phyloP scores from a whole-genome alignment of 2,888 invertebrate genomes.

The Hirtodrosophila alboralis region DNA sequence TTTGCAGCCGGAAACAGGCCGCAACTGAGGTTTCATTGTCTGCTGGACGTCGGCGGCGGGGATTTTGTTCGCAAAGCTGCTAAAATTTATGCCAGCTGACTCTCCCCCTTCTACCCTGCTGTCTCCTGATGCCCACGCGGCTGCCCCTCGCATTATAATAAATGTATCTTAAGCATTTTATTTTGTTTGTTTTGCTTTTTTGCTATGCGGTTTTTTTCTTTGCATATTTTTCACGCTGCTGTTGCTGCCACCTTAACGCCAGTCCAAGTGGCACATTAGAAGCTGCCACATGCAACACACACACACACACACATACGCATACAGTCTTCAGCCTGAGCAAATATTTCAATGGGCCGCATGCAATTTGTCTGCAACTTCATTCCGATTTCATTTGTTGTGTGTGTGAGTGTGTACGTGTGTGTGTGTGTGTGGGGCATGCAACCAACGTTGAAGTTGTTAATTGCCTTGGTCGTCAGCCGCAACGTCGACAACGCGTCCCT shows the following conservation, averaged over 20 bases:
- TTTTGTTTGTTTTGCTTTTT: constrained; percentile 46
- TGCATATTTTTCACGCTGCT: constrained; percentile 76
- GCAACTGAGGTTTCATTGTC: constrained; percentile 47
- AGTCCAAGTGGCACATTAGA: constrained; percentile 47
- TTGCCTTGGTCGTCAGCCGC: constrained; percentile 73
- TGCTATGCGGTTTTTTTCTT: constrained; percentile 42
- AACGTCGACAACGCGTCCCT: too few species aligned
- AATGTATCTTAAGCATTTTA: constrained; percentile 60
- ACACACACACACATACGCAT: too few species aligned
- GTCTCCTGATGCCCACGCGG: neutral
- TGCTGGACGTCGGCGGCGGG: constrained; percentile 14
- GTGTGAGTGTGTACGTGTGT: neutral
- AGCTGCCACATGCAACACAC: constrained; percentile 41
- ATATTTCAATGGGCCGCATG: constrained; percentile 56
- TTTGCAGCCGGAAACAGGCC: constrained; percentile 48
- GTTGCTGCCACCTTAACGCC: constrained; percentile 40
- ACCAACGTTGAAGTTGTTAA: constrained; percentile 78
- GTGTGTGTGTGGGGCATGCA: constrained; percentile 33
- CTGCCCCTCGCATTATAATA: constrained; percentile 36
- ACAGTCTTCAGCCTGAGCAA: neutral
- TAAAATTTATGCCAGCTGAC: constrained; percentile 68
- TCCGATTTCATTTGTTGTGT: neutral
- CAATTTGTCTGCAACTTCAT: constrained; percentile 59
- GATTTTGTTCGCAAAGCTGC: constrained; percentile 27
- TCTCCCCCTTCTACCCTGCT: constrained; percentile 7